Base-by-base conservation (phyloP, 2,113 vertebrate genomes). In the Alces alces region DNA sequence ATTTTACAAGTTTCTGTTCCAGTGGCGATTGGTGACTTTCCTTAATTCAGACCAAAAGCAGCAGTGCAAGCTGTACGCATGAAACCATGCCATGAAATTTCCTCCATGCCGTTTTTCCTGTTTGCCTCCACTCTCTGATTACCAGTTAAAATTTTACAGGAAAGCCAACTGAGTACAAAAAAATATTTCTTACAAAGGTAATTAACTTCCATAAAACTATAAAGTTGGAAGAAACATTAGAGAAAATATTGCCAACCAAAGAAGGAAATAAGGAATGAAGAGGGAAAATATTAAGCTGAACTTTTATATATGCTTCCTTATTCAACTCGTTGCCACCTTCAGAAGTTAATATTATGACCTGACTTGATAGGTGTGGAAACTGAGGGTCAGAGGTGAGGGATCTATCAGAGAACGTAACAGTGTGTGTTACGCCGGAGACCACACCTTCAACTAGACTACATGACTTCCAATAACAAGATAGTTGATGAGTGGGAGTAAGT, bases 1-100 rank as follows among this genome's bases (percentile, higher is more conserved):
- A 79, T 45, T 78, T 57, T 28, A 10, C 57, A 55, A 28, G 30
- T 60, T 88, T 91, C 66, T 73, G 30, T 83, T 70, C 47, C 25
- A 14, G 16, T 16, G 50, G 45, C 61, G 27, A 52, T 12, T 5
- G 1, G 12, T 1, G 57, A 80, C 64, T 83, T 66, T 86, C 16
- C 61, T 89, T 43, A 76, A 76, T 43, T 86, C 21, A 70, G 85
- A 76, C 80, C 82, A 43, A 30, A 85, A 55, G n/a, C 55, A 78
- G 43, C n/a, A 58, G 47, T 15, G 14, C 33, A 70, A 25, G 55
- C 33, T 21, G 4, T 7, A 3, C 12, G 79, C 47, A 19, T 2
- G 4, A 95, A 78, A 43, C 30, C 36, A 47, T 5, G 30, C 30
- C 0, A 1, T 1, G 10, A 0, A 17, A 11, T 54, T 91, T 88